Evolutionary conservation across 37 sponge, comb jelly and placozoan genomes (phyloP), one percentile per base, ranked within the genome.

Genomic region (Halisarca cf. caerulea): DNA sequence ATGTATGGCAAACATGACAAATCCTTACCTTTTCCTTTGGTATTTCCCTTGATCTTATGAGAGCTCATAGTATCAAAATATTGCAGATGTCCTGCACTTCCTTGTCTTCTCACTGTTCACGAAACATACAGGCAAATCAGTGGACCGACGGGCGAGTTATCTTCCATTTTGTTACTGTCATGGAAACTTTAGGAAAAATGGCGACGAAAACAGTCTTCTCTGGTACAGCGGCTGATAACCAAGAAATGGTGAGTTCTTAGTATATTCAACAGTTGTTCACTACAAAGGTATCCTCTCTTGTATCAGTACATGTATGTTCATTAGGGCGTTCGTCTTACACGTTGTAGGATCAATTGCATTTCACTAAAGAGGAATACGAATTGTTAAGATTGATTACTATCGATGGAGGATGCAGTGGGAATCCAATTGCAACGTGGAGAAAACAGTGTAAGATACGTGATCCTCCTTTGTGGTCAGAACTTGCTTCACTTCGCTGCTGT

Each of bases 381-480:
- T 41, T 33, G 21, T 38, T 74, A 23, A 74, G 45, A 40, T 17
- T 9, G 1, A 40, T 74, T 23, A 21, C 41, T 2, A 20, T 44
- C 18, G 77, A 74, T 37, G 77, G 20, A n/a, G 2, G 42, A 24
- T 74, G 24, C 45, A 74, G n/a, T 23, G 77, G 77, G 44, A 41
- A 23, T n/a, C 77, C 24, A 2, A 36, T 74, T 11, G 24, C 24
- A 5, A 18, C 77, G 18, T 74, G 77, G 77, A 74, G 42, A 44
- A 74, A 74, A 23, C 2, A n/a, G 15, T 40, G 42, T 43, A 23
- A 5, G 6, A 43, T 41, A 1, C 17, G 24, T 21, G 77, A 74
- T 38, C 77, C 77, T 36, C 77, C 45, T 74, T 38, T 44, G 8
- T 74, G 77, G 77, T 2, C 30, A 9, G 77, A 74, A 37, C 42